phyloP scores from a whole-genome alignment of 2,113 vertebrate species.

The Columbina picui region DNA sequence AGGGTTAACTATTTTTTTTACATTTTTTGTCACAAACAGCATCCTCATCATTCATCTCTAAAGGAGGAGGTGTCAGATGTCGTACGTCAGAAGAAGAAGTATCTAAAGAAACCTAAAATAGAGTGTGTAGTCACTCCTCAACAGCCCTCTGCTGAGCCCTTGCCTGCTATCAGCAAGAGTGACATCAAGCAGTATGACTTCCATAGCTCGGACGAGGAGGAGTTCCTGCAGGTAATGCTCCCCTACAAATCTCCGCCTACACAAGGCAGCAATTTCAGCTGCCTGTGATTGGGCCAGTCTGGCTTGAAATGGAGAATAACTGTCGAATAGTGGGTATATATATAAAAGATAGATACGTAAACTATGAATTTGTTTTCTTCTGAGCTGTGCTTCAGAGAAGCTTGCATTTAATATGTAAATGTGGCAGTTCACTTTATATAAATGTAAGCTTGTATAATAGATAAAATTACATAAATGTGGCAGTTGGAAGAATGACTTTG shows the following conservation, averaged over 20 bases:
- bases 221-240: constrained; percentile 84
- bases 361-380: neutral
- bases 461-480: rapidly evolving
- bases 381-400: neutral
- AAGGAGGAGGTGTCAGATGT: constrained; percentile 85
- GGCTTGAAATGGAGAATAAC: neutral
- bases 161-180: constrained; percentile 84
- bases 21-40: constrained; percentile 67
- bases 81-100: constrained; percentile 89
- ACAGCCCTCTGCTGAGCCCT: constrained; percentile 78
- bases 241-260: neutral
- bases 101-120: constrained; percentile 84
- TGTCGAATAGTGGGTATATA: no score
- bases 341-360: neutral
- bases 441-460: rapidly evolving
- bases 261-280: rapidly evolving
- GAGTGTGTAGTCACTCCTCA: constrained; percentile 79
- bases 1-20: constrained; percentile 14
- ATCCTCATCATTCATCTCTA: constrained; percentile 82
- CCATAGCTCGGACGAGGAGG: constrained; percentile 94
- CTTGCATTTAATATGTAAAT: neutral
- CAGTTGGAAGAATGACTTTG: neutral
- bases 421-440: neutral
- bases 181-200: constrained; percentile 96
- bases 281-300: neutral